Conservation (phyloP, 2,113 vertebrate genomes). For the Silurus meridionalis region DNA sequence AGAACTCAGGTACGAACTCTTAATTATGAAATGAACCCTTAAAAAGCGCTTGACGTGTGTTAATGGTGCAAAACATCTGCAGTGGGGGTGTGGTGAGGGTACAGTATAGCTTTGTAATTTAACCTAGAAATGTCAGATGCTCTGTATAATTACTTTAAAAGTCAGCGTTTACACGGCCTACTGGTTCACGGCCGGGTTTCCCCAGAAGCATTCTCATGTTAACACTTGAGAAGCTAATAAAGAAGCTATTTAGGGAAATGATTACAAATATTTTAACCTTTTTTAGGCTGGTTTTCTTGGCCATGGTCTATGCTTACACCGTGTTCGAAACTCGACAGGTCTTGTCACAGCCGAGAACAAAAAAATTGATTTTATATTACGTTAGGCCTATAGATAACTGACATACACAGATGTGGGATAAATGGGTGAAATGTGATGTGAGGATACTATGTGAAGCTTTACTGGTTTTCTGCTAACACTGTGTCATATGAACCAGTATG, state of each 20-base stretch:
- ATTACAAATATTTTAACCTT: neutral
- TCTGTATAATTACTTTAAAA: neutral
- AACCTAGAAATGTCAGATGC: neutral
- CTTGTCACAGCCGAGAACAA: neutral
- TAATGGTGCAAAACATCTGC: constrained; percentile 11
- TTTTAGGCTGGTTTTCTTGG: neutral
- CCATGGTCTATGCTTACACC: neutral
- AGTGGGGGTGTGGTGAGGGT: neutral
- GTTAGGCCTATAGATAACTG: neutral
- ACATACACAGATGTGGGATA: constrained; percentile 2
- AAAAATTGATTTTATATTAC: neutral
- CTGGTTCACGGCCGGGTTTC: neutral
- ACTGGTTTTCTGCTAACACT: constrained; percentile 14
- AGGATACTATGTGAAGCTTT: neutral
- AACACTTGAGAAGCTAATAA: neutral
- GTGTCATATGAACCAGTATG: constrained; percentile 51
- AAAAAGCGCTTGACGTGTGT: neutral
- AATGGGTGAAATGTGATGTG: too few relatives aligned
- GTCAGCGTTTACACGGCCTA: neutral
- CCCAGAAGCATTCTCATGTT: constrained; percentile 8
- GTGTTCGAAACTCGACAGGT: neutral
- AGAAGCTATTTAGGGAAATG: neutral
- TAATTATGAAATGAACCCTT: constrained; percentile 1
- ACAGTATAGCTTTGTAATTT: constrained; percentile 1
- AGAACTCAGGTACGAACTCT: neutral